Conservation (phyloP, 2,113 vertebrate genomes). For the Ophthalmolycus amberensis region DNA sequence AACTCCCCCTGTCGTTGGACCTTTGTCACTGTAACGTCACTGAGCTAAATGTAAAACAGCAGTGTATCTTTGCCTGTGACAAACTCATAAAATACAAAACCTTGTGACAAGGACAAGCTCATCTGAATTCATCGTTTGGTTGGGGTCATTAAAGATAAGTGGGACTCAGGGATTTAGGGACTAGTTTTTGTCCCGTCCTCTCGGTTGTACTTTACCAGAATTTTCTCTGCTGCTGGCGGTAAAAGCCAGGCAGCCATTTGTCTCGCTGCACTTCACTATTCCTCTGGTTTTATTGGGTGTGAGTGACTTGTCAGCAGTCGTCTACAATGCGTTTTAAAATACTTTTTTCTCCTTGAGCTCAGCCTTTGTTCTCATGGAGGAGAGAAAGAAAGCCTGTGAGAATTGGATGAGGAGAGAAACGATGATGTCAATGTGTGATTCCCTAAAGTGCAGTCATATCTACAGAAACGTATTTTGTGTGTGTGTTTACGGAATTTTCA, state of each 20-base stretch:
- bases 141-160: slow-evolving; percentile 44
- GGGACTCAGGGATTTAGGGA: slow-evolving; percentile 37
- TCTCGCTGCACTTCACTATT: slow-evolving; percentile 58
- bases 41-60: slow-evolving; percentile 46
- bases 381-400: slow-evolving; percentile 18
- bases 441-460: not conserved
- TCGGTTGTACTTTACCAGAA: slow-evolving; percentile 21
- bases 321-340: slow-evolving; percentile 53
- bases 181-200: slow-evolving; percentile 34
- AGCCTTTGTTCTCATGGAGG: slow-evolving; percentile 48
- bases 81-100: slow-evolving; percentile 42
- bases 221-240: slow-evolving; percentile 29
- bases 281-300: slow-evolving; percentile 71
- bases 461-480: not conserved
- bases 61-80: slow-evolving; percentile 23
- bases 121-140: slow-evolving; percentile 30
- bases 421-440: slow-evolving; percentile 10
- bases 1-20: slow-evolving; percentile 55
- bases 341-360: slow-evolving; percentile 4
- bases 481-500: not conserved
- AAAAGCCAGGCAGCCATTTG: slow-evolving; percentile 51
- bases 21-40: slow-evolving; percentile 35
- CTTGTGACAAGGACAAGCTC: slow-evolving; percentile 25
- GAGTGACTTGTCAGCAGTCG: slow-evolving; percentile 67
- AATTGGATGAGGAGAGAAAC: not conserved